Evolutionary conservation across 1,140 invertebrate genomes (phyloP).

Genomic region (Drosophila lowei): DNA sequence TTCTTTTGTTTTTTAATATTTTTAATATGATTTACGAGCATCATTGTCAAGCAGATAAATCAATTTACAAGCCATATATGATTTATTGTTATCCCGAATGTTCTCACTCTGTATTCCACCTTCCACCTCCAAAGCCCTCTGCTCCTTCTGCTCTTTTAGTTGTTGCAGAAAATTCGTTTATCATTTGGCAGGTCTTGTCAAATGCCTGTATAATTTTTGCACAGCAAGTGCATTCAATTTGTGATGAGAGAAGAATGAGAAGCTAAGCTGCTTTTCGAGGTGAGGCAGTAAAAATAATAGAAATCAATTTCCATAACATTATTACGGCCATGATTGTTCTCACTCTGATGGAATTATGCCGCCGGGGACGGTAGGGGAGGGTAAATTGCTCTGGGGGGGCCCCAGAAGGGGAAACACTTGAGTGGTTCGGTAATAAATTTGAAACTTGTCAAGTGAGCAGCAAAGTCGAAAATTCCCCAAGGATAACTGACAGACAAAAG

Average conservation of each 20-base stretch:
- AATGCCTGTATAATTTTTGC: slow-evolving; percentile 9
- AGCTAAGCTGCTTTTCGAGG: slow-evolving; percentile 37
- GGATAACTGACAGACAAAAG: slow-evolving; percentile 26
- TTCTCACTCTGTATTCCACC: slow-evolving; percentile 3
- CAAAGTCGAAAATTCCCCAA: slow-evolving; percentile 22
- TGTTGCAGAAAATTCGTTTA: slow-evolving; percentile 18
- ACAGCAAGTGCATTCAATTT: slow-evolving; percentile 36
- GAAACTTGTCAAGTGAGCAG: slow-evolving; percentile 25
- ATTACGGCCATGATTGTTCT: slow-evolving; percentile 30
- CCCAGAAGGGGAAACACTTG: slow-evolving; percentile 15
- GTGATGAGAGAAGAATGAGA: too few relatives aligned
- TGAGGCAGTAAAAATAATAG: not conserved
- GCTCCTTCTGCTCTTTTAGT: not conserved
- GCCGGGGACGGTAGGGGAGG: not conserved
- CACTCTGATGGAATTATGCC: slow-evolving; percentile 27
- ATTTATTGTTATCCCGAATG: slow-evolving; percentile 32
- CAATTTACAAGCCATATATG: slow-evolving; percentile 42
- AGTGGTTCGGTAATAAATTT: slow-evolving; percentile 38
- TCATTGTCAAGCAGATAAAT: slow-evolving; percentile 41
- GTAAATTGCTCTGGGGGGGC: not conserved
- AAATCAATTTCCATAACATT: slow-evolving; percentile 44
- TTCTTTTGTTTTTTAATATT: slow-evolving; percentile 7
- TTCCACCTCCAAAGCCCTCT: not conserved
- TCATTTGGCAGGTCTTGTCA: slow-evolving; percentile 34
- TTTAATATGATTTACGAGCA: slow-evolving; percentile 37